Conservation (phyloP, 2,113 vertebrate species). For the Paratilapia polleni region DNA sequence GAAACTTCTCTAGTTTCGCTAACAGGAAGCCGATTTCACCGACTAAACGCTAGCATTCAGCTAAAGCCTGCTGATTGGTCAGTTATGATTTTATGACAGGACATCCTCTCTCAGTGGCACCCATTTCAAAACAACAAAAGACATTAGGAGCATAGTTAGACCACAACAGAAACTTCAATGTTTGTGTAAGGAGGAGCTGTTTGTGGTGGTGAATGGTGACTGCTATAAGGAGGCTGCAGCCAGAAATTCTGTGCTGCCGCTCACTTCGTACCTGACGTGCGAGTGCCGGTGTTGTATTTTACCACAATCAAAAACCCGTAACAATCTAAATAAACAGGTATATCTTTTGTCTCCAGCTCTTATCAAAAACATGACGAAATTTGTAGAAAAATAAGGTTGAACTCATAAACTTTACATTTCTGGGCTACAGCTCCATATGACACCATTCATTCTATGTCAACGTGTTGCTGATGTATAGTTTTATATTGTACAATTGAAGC, state of each 20-base stretch:
- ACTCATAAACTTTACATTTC: neutral
- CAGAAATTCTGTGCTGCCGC: neutral
- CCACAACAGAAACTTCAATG: neutral
- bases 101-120: neutral
- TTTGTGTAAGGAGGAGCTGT: neutral
- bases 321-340: neutral
- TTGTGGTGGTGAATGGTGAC: neutral
- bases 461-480: neutral
- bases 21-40: neutral
- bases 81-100: neutral
- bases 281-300: neutral
- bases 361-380: neutral
- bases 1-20: neutral
- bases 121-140: neutral
- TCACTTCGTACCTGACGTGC: neutral
- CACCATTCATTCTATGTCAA: neutral
- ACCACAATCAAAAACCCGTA: neutral
- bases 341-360: fast-evolving
- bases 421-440: neutral
- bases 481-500: neutral
- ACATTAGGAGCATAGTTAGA: neutral
- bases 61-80: neutral
- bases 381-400: neutral
- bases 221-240: neutral
- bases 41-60: neutral